A percentile compares a stretch with the other conserved stretches of the same genome.
These are phyloP conservation scores for Catharus ustulatus DNA, from an alignment of 2,797 vertebrate species.

Conservation along the genomic window DNA sequence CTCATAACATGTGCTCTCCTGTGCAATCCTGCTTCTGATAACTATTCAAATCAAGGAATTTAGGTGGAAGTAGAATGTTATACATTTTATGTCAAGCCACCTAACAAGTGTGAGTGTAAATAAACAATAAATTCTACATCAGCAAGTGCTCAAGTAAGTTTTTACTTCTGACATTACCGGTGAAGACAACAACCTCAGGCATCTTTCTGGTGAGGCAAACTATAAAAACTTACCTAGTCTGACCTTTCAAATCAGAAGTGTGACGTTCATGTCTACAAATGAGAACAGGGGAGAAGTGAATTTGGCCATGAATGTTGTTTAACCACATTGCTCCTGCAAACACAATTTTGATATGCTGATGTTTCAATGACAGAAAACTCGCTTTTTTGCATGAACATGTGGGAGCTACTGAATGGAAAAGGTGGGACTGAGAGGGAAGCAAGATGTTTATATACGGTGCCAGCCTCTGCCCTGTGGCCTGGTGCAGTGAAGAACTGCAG, in stretches of 20 bases:
- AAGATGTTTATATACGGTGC: background rate
- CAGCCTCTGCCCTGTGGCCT: background rate
- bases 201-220: background rate
- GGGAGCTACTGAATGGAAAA: background rate
- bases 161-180: background rate
- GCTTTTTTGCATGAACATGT: background rate
- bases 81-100: background rate
- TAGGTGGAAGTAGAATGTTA: background rate
- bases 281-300: background rate
- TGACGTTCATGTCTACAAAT: background rate
- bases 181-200: background rate
- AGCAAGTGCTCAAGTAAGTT: background rate
- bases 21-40: constrained; percentile 15
- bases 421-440: background rate
- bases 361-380: background rate
- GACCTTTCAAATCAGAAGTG: background rate
- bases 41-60: background rate
- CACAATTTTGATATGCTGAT: background rate
- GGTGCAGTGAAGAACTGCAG: background rate
- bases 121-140: background rate
- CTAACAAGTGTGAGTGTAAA: background rate
- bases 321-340: background rate
- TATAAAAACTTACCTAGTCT: background rate
- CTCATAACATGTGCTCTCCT: background rate
- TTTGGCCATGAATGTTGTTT: background rate